These are phyloP conservation scores for Scaptomyza pallida DNA, from an alignment of 1,140 invertebrate genomes.

Conservation along the genomic window DNA sequence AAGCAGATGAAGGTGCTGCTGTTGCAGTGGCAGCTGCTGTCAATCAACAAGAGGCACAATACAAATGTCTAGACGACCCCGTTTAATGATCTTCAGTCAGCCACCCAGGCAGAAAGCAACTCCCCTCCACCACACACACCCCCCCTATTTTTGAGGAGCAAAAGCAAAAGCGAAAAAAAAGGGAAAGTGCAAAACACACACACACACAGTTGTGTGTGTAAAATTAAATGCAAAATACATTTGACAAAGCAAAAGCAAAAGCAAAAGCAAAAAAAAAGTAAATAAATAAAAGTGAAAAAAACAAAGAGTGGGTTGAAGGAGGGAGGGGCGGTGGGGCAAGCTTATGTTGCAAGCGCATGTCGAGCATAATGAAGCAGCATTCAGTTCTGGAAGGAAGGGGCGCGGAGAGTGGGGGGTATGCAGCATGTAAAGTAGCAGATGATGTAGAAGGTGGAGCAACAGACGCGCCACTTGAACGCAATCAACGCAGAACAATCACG, in stretches of 20 bases:
- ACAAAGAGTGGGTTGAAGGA: neutral
- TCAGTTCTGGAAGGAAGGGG: neutral
- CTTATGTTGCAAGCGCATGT: constrained; percentile 29
- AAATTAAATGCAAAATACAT: constrained; percentile 62
- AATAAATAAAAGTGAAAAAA: constrained; percentile 35
- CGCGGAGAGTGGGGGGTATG: neutral
- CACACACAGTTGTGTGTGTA: constrained; percentile 21
- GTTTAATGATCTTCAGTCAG: constrained; percentile 48
- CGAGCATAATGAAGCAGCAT: constrained; percentile 56
- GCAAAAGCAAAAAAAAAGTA: constrained; percentile 3
- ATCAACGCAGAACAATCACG: constrained; percentile 64
- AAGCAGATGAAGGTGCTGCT: too few species aligned
- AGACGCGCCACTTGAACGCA: constrained; percentile 52
- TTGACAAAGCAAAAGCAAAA: too few species aligned
- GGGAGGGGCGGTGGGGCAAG: neutral
- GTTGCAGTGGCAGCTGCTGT: constrained; percentile 16
- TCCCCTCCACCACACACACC: too few species aligned
- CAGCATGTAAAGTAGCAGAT: neutral
- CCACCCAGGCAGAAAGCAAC: neutral
- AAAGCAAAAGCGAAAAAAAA: constrained; percentile 36
- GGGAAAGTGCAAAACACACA: constrained; percentile 53
- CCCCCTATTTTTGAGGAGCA: too few species aligned
- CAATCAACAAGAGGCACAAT: constrained; percentile 36
- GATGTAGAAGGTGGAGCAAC: constrained; percentile 5
- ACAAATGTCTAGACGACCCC: constrained; percentile 43